Evolutionary conservation across 2,888 invertebrate genomes (phyloP).

Genomic region (Pedicia rivosa): DNA sequence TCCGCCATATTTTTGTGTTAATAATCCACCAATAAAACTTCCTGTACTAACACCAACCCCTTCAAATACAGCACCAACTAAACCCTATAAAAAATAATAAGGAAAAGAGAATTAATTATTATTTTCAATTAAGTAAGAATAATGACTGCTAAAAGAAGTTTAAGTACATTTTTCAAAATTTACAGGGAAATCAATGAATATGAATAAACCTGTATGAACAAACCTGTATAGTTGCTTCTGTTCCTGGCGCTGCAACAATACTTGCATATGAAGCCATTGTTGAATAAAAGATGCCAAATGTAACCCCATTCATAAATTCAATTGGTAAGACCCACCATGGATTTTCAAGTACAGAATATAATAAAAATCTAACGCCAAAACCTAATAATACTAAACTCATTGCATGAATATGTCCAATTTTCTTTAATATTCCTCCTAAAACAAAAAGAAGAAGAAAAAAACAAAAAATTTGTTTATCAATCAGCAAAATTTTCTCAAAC

Average conservation of each 20-base stretch:
- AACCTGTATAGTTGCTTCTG: conserved; percentile 75
- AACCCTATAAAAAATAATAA: conserved; percentile 38
- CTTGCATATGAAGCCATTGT: conserved; percentile 81
- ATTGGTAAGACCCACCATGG: conserved; percentile 76
- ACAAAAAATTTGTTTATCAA: too few relatives aligned
- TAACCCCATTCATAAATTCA: conserved; percentile 74
- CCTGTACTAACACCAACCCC: conserved; percentile 70
- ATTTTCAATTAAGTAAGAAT: background rate
- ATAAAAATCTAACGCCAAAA: conserved; percentile 63
- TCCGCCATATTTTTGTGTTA: conserved; percentile 49
- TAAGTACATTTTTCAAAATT: too few relatives aligned
- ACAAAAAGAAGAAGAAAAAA: too few relatives aligned
- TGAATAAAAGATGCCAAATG: conserved; percentile 76
- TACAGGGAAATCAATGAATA: too few relatives aligned
- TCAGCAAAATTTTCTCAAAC: too few relatives aligned
- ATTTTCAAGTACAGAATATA: conserved; percentile 63
- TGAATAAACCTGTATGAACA: conserved; percentile 9
- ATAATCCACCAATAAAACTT: conserved; percentile 58
- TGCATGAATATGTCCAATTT: conserved; percentile 64
- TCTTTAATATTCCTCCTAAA: conserved; percentile 58
- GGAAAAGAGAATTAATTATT: conserved; percentile 3
- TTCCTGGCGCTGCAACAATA: conserved; percentile 65
- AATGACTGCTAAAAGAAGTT: too few relatives aligned
- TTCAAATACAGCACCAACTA: conserved; percentile 76
- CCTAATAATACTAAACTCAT: conserved; percentile 70